Base-by-base conservation (phyloP, 2,113 vertebrate species). In the Oryzias curvinotus region DNA sequence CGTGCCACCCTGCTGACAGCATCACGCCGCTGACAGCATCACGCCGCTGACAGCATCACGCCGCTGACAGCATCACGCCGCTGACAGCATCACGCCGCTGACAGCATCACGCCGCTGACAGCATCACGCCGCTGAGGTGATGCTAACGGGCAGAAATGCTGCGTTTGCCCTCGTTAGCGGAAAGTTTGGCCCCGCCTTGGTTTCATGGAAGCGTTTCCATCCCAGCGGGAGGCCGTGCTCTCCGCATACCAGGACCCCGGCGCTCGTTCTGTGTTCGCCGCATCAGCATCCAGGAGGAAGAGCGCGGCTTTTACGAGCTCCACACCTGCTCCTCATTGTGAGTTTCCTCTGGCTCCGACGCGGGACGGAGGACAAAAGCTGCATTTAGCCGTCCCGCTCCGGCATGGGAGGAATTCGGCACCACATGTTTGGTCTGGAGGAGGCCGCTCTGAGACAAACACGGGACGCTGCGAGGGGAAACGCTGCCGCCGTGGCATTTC, bases 361-460 rank as follows among this genome's bases (percentile, higher is more conserved):
- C 6, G 70, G 43, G n/a, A 30, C 28, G 58, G 50, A 52, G 17
- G 46, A 64, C 55, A 25, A 52, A 64, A 43, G 65, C 21, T 47
- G 4, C 10, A 50, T 30, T 58, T 42, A 45, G 53, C 64, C 43
- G 30, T 21, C 45, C 47, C 53, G 58, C 36, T 36, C 3, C 13
- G 65, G 74, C 64, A 87, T 85, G 21, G 14, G 0, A 58, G 73
- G 81, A 85, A 88, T 88, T 61, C 66, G n/a, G 68, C 50, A 47
- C 54, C 82, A 71, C 78, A 75, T 89, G 82, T 87, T 92, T 80
- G 83, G 84, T 80, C 79, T 88, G 25, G 58, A 61, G 44, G 60
- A 74, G 73, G 62, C 62, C 54, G 76, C 43, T 59, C 14, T 78
- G 54, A 74, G 52, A 53, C 78, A 57, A 59, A 60, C 42, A 69